A percentile compares a stretch with the other conserved stretches of the same genome.
Evolutionary conservation across 1,140 invertebrate species (phyloP).

Genomic region (Euglossa dilemma): DNA sequence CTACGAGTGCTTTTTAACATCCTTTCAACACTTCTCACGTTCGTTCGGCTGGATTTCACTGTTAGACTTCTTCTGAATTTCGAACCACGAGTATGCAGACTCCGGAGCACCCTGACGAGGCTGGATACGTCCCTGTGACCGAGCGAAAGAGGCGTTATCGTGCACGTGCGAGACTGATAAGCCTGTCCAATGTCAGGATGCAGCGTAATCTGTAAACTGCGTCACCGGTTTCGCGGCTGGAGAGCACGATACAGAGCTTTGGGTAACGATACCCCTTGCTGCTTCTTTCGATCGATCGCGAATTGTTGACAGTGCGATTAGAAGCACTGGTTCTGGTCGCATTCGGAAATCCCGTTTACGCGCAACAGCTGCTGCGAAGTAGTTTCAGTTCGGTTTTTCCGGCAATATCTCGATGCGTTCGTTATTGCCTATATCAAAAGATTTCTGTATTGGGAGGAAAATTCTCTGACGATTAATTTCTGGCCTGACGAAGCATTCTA

Average conservation of each 20-base stretch:
- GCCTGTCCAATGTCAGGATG: slow-evolving; percentile 53
- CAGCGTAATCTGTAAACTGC: slow-evolving; percentile 33
- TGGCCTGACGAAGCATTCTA: no score
- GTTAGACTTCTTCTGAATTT: no score
- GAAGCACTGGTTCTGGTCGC: neutral
- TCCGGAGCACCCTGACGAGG: no score
- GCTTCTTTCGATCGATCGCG: slow-evolving; percentile 7
- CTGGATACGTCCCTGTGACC: neutral
- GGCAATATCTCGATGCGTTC: no score
- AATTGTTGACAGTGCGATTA: slow-evolving; percentile 26
- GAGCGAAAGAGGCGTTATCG: slow-evolving; percentile 39
- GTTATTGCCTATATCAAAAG: no score
- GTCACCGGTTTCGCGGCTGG: slow-evolving; percentile 24
- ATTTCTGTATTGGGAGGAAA: no score
- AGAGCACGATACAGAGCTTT: neutral
- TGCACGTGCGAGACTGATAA: slow-evolving; percentile 50
- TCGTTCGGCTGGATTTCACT: no score
- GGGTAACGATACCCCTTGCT: neutral
- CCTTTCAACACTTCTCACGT: no score
- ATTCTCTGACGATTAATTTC: no score
- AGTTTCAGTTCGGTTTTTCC: neutral
- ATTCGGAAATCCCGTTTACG: neutral
- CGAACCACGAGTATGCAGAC: no score
- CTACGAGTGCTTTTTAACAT: no score
- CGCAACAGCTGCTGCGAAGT: neutral